Percentiles rank a stretch among this genome's conserved stretches.
Evolutionary conservation across 2,113 vertebrate species (phyloP).

Genomic region (Gobio gobio): DNA sequence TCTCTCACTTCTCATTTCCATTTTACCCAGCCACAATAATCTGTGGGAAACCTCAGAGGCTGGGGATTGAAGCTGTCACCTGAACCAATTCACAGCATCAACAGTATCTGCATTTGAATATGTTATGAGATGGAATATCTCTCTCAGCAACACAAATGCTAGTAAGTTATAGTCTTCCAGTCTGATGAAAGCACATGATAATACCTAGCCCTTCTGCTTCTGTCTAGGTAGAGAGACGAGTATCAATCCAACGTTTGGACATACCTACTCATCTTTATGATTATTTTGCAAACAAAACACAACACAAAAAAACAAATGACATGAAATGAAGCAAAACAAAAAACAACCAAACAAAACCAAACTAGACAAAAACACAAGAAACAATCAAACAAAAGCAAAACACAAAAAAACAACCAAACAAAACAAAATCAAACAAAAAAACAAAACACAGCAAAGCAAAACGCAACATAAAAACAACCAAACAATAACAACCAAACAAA

Average conservation of each 20-base stretch:
- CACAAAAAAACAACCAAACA: no score
- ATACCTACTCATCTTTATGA: no score
- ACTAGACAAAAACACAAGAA: no score
- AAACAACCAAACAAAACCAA: no score
- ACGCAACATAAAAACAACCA: no score
- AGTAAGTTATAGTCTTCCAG: neutral
- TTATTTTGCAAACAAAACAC: no score
- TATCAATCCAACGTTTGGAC: neutral
- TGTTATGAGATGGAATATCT: neutral
- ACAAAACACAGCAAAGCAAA: no score
- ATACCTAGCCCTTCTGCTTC: neutral
- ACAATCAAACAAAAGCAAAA: no score
- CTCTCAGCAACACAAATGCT: neutral
- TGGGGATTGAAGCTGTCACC: conserved; percentile 26
- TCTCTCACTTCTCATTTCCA: conserved; percentile 26
- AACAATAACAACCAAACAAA: no score
- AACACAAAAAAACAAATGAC: no score
- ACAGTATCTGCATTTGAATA: neutral
- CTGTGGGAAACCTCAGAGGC: neutral
- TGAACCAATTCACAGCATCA: neutral
- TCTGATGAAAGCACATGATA: neutral
- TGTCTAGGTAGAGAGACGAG: neutral
- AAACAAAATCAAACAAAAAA: no score
- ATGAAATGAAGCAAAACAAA: no score
- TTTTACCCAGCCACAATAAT: neutral